phyloP scores from a whole-genome alignment of 2,888 invertebrate genomes.

The Leptopilina drosophilae region DNA sequence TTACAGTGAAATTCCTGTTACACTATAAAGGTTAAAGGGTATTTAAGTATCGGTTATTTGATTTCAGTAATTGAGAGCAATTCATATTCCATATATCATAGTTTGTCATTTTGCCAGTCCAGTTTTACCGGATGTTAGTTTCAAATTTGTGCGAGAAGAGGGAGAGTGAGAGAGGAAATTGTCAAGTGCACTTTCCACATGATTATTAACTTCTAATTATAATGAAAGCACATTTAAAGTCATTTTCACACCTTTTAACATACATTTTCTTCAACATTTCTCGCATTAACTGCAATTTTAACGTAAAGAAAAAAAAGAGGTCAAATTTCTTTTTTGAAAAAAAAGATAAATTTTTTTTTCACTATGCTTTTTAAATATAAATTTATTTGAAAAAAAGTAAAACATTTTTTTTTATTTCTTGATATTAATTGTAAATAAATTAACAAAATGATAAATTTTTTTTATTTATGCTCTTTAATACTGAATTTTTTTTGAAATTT shows the following conservation, averaged over 20 bases:
- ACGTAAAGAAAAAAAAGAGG: no score
- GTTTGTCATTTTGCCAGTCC: conserved; percentile 4
- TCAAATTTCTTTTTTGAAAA: no score
- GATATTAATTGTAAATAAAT: no score
- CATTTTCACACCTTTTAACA: not conserved
- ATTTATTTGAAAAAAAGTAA: no score
- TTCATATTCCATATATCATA: not conserved
- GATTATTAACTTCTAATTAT: conserved; percentile 10
- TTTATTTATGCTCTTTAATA: no score
- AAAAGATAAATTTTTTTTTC: no score
- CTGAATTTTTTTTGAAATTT: no score
- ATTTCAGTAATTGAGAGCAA: conserved; percentile 1
- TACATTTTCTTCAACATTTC: not conserved
- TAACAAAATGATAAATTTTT: no score
- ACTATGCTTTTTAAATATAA: no score
- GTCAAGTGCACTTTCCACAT: conserved; percentile 5
- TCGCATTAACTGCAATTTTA: no score
- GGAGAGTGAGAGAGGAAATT: conserved; percentile 25
- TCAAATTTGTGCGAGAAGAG: conserved; percentile 3
- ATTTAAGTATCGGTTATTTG: not conserved
- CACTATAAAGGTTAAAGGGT: not conserved
- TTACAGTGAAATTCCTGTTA: conserved; percentile 9
- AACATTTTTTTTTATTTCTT: no score
- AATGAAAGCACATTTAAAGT: not conserved
- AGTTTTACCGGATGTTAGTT: conserved; percentile 7